Percentiles rank a stretch among this genome's conserved stretches.
Evolutionary conservation across 2,797 vertebrate species (phyloP).

Genomic region (Mionectes olivaceus): DNA sequence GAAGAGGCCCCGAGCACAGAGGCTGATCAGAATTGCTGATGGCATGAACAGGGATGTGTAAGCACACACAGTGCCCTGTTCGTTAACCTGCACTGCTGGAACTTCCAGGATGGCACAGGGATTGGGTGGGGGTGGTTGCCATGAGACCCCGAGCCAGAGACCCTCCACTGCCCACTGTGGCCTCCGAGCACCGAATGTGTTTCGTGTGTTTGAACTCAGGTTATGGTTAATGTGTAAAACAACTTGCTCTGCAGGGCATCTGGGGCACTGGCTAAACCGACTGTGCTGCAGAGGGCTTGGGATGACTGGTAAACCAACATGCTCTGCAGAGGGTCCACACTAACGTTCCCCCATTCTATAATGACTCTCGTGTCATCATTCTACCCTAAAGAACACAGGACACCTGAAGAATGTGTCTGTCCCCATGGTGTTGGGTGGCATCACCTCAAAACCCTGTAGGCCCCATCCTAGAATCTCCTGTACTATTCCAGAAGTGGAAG

Average conservation of each 20-base stretch:
- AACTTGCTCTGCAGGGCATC: not conserved
- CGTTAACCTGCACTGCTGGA: accelerated
- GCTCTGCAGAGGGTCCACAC: not conserved
- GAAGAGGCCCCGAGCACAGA: accelerated
- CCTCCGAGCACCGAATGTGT: accelerated
- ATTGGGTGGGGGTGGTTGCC: not conserved
- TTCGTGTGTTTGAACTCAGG: not conserved
- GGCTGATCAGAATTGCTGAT: not conserved
- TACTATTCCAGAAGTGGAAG: not conserved
- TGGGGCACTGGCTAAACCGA: not conserved
- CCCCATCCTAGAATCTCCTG: not conserved
- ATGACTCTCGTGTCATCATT: accelerated
- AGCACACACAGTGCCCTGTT: not conserved
- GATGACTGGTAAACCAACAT: not conserved
- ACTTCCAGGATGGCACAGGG: not conserved
- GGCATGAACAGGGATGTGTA: not conserved
- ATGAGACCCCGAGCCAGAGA: not conserved
- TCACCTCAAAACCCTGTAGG: not conserved
- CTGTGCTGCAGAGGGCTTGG: not conserved
- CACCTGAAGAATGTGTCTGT: not conserved
- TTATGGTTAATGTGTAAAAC: not conserved
- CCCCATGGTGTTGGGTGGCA: not conserved
- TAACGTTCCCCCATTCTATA: not conserved
- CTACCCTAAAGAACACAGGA: not conserved
- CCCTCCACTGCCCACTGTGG: not conserved